Conservation (phyloP, 2,888 invertebrate genomes). For the Nephrotoma appendiculata region DNA sequence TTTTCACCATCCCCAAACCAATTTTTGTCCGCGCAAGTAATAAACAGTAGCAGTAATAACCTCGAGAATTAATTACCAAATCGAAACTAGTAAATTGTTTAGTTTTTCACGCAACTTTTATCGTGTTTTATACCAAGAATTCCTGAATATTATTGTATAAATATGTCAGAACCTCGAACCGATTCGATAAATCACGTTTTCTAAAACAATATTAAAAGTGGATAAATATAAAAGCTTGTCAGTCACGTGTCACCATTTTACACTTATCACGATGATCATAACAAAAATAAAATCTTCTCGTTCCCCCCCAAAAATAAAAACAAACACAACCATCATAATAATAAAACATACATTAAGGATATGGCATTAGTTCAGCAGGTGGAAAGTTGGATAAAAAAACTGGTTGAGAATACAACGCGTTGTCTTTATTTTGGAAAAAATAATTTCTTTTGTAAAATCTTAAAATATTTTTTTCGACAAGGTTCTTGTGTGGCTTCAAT, state of each 20-base stretch:
- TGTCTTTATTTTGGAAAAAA: not conserved
- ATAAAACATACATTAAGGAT: not conserved
- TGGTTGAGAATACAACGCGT: not conserved
- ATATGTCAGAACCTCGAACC: not conserved
- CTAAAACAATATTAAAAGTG: not conserved
- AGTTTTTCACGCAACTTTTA: not conserved
- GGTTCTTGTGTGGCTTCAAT: slow-evolving; percentile 18
- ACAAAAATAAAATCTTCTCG: not conserved
- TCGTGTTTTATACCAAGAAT: not conserved
- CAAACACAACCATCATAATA: not conserved
- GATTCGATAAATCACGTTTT: not conserved
- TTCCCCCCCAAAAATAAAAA: not conserved
- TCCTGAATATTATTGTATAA: not conserved
- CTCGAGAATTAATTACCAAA: not conserved
- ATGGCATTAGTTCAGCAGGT: not conserved
- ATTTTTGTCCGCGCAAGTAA: not conserved
- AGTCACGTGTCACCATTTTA: slow-evolving; percentile 5
- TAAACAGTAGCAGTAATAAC: not conserved
- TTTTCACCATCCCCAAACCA: not conserved
- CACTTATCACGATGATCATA: not conserved
- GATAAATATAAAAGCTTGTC: not conserved
- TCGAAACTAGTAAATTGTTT: not conserved
- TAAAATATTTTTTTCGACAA: not conserved
- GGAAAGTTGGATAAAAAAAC: not conserved
- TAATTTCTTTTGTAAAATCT: not conserved